A percentile compares a stretch with the other conserved stretches of the same genome.
Conservation (phyloP, 2,888 invertebrate genomes). For the Apamea epomidion region DNA sequence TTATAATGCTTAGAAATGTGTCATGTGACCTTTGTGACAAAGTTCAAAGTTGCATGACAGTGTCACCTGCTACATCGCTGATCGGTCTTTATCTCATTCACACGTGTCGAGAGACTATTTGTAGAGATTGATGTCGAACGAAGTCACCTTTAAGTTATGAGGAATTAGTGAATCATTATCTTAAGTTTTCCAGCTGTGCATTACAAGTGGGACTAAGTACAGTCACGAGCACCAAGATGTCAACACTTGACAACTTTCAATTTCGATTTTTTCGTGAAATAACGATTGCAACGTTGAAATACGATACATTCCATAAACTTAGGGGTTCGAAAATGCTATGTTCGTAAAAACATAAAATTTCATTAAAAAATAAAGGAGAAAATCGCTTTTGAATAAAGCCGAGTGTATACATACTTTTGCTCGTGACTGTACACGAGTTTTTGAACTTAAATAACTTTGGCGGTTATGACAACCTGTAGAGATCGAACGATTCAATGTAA, state of each 20-base stretch:
- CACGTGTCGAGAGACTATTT: neutral
- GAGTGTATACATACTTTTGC: too few relatives aligned
- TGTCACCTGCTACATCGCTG: conserved; percentile 6
- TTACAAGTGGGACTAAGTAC: too few relatives aligned
- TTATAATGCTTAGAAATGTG: neutral
- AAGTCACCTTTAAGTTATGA: neutral
- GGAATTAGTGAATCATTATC: neutral
- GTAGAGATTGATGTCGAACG: neutral
- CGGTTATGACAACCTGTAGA: neutral
- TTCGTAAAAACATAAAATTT: too few relatives aligned
- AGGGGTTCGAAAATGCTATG: too few relatives aligned
- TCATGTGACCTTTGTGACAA: neutral
- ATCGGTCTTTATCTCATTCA: neutral
- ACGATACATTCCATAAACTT: too few relatives aligned
- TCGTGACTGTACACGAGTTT: too few relatives aligned
- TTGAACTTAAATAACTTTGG: neutral
- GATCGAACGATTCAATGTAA: neutral
- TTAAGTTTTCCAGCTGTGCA: neutral
- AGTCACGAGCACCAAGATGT: too few relatives aligned
- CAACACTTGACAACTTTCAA: too few relatives aligned
- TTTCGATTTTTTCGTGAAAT: too few relatives aligned
- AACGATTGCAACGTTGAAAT: too few relatives aligned
- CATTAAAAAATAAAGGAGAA: too few relatives aligned
- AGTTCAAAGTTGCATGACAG: conserved; percentile 1
- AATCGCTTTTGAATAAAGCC: too few relatives aligned